These are phyloP conservation scores for Caligus rogercresseyi DNA, from an alignment of 1,140 invertebrate genomes.

Conservation along the genomic window DNA sequence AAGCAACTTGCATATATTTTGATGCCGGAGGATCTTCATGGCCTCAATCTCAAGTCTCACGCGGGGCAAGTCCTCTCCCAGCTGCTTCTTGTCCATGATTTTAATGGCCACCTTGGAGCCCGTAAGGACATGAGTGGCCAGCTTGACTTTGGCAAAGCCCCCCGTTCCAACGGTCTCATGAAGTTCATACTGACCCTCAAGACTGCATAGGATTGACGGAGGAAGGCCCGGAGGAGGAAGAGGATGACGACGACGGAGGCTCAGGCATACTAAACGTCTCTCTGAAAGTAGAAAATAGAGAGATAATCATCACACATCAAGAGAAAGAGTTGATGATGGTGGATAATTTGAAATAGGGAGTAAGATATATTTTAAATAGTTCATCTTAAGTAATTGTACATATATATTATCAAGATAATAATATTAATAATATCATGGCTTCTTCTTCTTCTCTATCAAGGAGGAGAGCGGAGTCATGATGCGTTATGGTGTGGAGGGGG, in stretches of 20 bases:
- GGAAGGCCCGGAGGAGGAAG: too few relatives aligned
- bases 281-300: not conserved
- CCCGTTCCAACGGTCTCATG: constrained; percentile 54
- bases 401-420: too few relatives aligned
- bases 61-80: constrained; percentile 41
- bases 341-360: too few relatives aligned
- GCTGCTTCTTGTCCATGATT: constrained; percentile 54
- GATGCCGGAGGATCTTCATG: constrained; percentile 55
- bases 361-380: too few relatives aligned
- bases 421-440: too few relatives aligned
- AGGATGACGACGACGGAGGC: not conserved
- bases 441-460: too few relatives aligned
- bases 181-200: constrained; percentile 47
- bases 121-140: constrained; percentile 53
- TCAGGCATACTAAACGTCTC: not conserved
- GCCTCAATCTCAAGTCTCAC: constrained; percentile 50
- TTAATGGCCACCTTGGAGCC: constrained; percentile 69
- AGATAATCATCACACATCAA: too few relatives aligned
- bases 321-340: too few relatives aligned
- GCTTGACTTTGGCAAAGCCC: constrained; percentile 63
- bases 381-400: too few relatives aligned
- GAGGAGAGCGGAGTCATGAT: too few relatives aligned
- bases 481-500: too few relatives aligned
- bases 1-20: constrained; percentile 55
- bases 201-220: constrained; percentile 22